Conservation (phyloP, 2,888 invertebrate species). For the Coleophora deauratella region DNA sequence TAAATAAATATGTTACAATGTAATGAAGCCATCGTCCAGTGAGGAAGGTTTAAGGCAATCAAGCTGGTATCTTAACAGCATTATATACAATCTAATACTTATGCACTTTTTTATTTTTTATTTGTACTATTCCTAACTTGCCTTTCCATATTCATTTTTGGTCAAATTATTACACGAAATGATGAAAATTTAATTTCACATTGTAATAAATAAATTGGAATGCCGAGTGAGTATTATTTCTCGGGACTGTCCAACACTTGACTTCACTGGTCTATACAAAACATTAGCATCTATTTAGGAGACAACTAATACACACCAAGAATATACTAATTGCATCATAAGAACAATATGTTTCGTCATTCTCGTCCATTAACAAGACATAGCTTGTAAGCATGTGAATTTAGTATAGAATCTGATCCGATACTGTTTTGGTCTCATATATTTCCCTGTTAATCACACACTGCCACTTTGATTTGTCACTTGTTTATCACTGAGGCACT, state of each 20-base stretch:
- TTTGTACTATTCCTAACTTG: conserved; percentile 60
- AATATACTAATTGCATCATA: no score
- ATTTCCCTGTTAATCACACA: neutral
- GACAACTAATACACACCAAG: no score
- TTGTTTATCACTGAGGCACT: conserved; percentile 11
- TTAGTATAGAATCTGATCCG: no score
- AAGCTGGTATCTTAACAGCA: conserved; percentile 34
- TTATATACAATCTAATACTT: conserved; percentile 42
- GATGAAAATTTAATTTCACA: no score
- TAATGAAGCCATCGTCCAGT: conserved; percentile 16
- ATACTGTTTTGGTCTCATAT: neutral
- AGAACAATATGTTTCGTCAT: no score
- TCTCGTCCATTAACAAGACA: no score
- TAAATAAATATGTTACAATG: no score
- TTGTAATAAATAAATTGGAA: conserved; percentile 17
- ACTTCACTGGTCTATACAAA: neutral
- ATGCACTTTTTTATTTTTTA: conserved; percentile 33
- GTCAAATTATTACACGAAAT: conserved; percentile 21
- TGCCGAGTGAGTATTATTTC: conserved; percentile 19
- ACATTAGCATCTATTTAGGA: no score
- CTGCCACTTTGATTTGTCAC: neutral
- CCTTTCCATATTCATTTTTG: conserved; percentile 25
- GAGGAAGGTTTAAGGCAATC: conserved; percentile 48
- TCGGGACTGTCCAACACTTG: neutral
- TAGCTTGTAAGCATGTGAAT: no score